A percentile compares a stretch with the other conserved stretches of the same genome.
phyloP scores from a whole-genome alignment of 1,140 invertebrate species.

The Cydia amplana region DNA sequence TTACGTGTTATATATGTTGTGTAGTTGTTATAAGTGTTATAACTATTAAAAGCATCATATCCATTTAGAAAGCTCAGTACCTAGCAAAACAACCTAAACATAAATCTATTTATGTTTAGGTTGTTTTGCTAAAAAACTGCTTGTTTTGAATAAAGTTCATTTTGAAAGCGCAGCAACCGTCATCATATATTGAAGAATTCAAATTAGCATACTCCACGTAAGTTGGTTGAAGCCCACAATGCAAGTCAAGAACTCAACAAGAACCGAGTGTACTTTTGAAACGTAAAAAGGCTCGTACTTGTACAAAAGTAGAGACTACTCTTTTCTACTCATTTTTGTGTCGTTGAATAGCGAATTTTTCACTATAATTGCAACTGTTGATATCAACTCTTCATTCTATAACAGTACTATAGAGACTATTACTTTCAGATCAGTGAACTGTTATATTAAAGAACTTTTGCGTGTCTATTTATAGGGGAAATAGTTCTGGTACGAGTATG shows the following conservation, averaged over 20 bases:
- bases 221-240: background rate
- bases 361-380: background rate
- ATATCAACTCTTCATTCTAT: background rate
- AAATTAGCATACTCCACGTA: conserved; percentile 2
- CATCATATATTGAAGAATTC: background rate
- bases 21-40: no score
- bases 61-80: no score
- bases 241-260: conserved; percentile 6
- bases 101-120: no score
- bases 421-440: background rate
- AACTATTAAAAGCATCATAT: background rate
- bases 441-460: background rate
- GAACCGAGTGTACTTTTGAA: background rate
- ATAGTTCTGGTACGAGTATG: background rate
- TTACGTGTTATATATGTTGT: no score
- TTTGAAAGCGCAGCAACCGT: background rate
- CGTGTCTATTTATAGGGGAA: background rate
- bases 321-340: background rate
- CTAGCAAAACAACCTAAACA: background rate
- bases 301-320: background rate
- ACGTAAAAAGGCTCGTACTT: background rate
- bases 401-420: background rate
- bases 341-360: background rate
- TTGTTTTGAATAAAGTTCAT: background rate
- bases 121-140: no score